A percentile compares a stretch with the other conserved stretches of the same genome.
These are phyloP conservation scores for Semnornis frantzii DNA, from an alignment of 2,113 vertebrate genomes.

Conservation along the genomic window DNA sequence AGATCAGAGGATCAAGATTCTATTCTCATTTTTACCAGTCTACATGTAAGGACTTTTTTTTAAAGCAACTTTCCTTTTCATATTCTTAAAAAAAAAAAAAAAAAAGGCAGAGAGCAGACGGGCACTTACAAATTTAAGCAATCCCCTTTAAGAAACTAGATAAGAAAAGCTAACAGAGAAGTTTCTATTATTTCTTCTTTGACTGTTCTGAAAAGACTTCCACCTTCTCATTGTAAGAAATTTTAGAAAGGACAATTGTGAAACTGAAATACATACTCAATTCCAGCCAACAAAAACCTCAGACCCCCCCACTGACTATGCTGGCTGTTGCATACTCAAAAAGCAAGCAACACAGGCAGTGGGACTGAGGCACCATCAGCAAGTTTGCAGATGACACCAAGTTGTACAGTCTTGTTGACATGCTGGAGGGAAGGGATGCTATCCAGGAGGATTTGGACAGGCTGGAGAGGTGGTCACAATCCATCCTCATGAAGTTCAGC, in stretches of 20 bases:
- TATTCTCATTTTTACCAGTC: background rate
- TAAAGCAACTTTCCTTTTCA: no score
- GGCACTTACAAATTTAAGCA: background rate
- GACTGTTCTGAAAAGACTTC: background rate
- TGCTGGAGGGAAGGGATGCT: no score
- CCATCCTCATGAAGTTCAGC: no score
- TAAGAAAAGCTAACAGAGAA: background rate
- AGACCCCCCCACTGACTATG: background rate
- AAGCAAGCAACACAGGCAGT: background rate
- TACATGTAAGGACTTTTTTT: background rate
- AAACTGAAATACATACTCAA: background rate
- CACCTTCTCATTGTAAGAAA: background rate
- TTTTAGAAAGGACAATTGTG: background rate
- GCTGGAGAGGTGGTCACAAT: no score
- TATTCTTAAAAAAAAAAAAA: no score
- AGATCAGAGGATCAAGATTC: background rate
- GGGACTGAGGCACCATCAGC: no score
- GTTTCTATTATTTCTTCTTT: background rate
- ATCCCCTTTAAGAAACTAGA: background rate
- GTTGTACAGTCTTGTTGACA: no score
- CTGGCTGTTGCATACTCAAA: background rate
- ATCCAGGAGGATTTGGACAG: no score
- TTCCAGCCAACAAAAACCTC: no score
- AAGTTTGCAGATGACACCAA: no score
- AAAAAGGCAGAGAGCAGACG: background rate